Conservation (phyloP, 2,797 vertebrate species). For the Rhinophrynus dorsalis region DNA sequence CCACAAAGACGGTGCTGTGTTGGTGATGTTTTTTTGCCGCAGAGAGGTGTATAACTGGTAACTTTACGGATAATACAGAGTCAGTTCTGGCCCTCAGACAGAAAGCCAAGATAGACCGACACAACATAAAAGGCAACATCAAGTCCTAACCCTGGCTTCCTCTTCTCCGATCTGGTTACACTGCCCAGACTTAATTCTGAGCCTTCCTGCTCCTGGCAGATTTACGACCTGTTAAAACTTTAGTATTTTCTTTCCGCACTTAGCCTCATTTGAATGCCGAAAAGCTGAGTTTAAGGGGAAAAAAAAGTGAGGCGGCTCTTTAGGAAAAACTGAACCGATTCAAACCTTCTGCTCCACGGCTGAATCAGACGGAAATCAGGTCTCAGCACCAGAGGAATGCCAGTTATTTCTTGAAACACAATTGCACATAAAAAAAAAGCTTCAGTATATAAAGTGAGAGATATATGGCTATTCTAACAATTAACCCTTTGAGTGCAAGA, state of each 20-base stretch:
- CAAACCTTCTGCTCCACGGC: background rate
- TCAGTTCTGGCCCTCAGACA: background rate
- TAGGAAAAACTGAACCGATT: background rate
- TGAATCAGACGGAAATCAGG: background rate
- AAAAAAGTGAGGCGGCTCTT: background rate
- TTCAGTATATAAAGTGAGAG: no score
- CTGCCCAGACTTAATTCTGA: background rate
- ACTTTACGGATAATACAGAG: no score
- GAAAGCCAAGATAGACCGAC: background rate
- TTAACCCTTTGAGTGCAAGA: no score
- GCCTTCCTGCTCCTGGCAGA: slow-evolving; percentile 2
- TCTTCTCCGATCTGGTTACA: background rate
- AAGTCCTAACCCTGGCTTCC: background rate
- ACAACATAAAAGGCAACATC: background rate
- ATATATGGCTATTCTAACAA: no score
- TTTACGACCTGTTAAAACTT: slow-evolving; percentile 25
- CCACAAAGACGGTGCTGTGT: no score
- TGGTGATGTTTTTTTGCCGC: no score
- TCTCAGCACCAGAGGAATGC: background rate
- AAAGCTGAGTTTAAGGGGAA: slow-evolving; percentile 9
- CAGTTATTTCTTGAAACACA: no score
- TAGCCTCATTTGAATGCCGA: slow-evolving; percentile 2
- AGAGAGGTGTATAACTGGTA: no score
- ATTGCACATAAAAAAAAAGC: no score
- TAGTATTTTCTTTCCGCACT: slow-evolving; percentile 29